Conservation (phyloP, 2,888 invertebrate genomes). For the Zygaena filipendulae region DNA sequence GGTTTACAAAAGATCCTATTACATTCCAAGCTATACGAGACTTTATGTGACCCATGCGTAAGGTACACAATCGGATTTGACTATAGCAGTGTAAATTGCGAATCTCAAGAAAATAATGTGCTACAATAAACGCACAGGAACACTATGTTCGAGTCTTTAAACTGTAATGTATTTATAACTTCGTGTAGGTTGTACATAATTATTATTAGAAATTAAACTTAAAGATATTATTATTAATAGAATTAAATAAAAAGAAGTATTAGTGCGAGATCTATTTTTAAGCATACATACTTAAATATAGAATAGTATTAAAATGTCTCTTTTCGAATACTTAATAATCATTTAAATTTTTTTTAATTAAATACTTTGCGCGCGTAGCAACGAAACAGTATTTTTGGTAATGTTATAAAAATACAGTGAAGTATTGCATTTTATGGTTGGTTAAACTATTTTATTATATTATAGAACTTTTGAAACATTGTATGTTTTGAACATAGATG, state of each 20-base stretch:
- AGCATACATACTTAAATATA: conserved; percentile 34
- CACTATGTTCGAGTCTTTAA: too few species aligned
- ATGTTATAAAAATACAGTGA: too few species aligned
- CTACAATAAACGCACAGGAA: too few species aligned
- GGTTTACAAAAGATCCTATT: too few species aligned
- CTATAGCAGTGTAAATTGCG: conserved; percentile 25
- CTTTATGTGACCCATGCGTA: too few species aligned
- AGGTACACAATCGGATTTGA: too few species aligned
- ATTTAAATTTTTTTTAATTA: conserved; percentile 52
- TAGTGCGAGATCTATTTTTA: conserved; percentile 47
- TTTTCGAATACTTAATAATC: conserved; percentile 44
- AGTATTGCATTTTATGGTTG: too few species aligned
- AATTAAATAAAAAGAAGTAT: conserved; percentile 47
- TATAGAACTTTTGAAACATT: too few species aligned
- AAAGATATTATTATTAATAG: too few species aligned
- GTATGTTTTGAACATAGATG: conserved; percentile 10
- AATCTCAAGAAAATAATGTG: conserved; percentile 32
- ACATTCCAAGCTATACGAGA: conserved; percentile 34
- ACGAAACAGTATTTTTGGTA: conserved; percentile 52
- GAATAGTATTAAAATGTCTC: conserved; percentile 31
- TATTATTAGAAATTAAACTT: conserved; percentile 25
- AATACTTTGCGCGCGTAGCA: conserved; percentile 53
- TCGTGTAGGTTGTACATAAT: conserved; percentile 52
- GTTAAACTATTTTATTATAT: background rate
- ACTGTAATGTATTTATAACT: too few species aligned